A percentile compares a stretch with the other conserved stretches of the same genome.
These are phyloP conservation scores for Bombus vancouverensis DNA, from an alignment of 1,140 invertebrate species.

Conservation along the genomic window DNA sequence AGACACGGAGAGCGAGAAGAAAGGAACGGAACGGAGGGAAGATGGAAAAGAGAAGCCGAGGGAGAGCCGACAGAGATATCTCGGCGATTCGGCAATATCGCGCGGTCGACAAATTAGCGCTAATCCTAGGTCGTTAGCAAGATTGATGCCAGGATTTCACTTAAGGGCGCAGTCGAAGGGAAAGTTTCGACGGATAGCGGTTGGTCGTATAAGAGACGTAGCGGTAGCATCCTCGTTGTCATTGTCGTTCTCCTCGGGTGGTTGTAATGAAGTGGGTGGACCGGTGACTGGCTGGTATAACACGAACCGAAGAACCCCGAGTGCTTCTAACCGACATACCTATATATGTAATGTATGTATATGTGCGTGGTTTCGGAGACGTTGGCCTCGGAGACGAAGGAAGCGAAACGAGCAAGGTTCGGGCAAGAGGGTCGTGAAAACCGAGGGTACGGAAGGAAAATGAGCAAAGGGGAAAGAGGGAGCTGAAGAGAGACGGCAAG, in stretches of 20 bases:
- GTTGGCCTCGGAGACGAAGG: background rate
- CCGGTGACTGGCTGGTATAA: constrained; percentile 68
- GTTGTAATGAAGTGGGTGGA: constrained; percentile 76
- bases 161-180: constrained; percentile 69
- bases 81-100: constrained; percentile 74
- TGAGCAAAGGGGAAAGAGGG: constrained; percentile 26
- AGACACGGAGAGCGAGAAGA: background rate
- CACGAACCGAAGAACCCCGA: constrained; percentile 23
- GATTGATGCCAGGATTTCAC: constrained; percentile 78
- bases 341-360: background rate
- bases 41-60: background rate
- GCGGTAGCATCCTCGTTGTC: constrained; percentile 43
- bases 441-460: constrained; percentile 25
- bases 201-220: constrained; percentile 21
- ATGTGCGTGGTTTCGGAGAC: constrained; percentile 1
- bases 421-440: constrained; percentile 21
- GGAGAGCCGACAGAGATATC: constrained; percentile 59
- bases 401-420: constrained; percentile 19
- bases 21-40: constrained; percentile 4
- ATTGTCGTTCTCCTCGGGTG: constrained; percentile 57
- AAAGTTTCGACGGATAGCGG: constrained; percentile 54
- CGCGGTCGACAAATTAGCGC: constrained; percentile 77
- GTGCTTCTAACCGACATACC: constrained; percentile 7
- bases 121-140: constrained; percentile 77
- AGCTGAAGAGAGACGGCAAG: constrained; percentile 11